A percentile compares a stretch with the other conserved stretches of the same genome.
These are phyloP conservation scores for Schizopygopsis malacanthus DNA, from an alignment of 2,797 vertebrate species.

Conservation along the genomic window DNA sequence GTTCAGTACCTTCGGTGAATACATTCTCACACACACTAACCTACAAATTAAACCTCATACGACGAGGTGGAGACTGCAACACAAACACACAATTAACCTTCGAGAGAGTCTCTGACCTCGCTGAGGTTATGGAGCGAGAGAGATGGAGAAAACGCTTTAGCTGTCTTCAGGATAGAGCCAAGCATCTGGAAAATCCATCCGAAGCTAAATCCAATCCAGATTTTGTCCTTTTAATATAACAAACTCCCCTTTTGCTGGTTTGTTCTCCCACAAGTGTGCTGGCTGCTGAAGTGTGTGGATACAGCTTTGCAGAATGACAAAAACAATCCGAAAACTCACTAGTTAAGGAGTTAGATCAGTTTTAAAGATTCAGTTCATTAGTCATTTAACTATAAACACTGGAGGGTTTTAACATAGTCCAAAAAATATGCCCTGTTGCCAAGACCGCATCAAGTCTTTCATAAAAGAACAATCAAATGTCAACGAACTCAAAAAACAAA, in stretches of 20 bases:
- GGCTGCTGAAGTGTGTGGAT: slow-evolving; percentile 33
- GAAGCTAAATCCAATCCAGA: background rate
- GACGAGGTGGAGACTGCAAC: background rate
- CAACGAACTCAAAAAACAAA: slow-evolving; percentile 31
- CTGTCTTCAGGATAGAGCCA: slow-evolving; percentile 2
- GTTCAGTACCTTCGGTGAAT: slow-evolving; percentile 72
- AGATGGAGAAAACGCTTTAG: slow-evolving; percentile 9
- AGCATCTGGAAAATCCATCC: slow-evolving; percentile 4
- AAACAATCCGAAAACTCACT: slow-evolving; percentile 38
- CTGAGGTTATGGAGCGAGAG: slow-evolving; percentile 20
- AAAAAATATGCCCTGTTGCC: slow-evolving; percentile 65
- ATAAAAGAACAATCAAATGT: slow-evolving; percentile 69
- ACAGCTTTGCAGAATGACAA: slow-evolving; percentile 16
- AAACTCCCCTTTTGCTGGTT: slow-evolving; percentile 16
- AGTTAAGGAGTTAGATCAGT: slow-evolving; percentile 66
- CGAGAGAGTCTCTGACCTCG: slow-evolving; percentile 4
- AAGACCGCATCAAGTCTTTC: slow-evolving; percentile 55
- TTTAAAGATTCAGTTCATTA: slow-evolving; percentile 66
- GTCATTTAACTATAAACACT: slow-evolving; percentile 63
- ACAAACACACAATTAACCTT: slow-evolving; percentile 10
- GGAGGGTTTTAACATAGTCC: slow-evolving; percentile 63
- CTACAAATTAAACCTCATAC: slow-evolving; percentile 23
- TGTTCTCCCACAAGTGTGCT: slow-evolving; percentile 10
- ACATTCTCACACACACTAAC: slow-evolving; percentile 68
- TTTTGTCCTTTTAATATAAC: background rate